A percentile compares a stretch with the other conserved stretches of the same genome.
phyloP scores from a whole-genome alignment of 2,888 invertebrate genomes.

The Lacanobia wlatinum region DNA sequence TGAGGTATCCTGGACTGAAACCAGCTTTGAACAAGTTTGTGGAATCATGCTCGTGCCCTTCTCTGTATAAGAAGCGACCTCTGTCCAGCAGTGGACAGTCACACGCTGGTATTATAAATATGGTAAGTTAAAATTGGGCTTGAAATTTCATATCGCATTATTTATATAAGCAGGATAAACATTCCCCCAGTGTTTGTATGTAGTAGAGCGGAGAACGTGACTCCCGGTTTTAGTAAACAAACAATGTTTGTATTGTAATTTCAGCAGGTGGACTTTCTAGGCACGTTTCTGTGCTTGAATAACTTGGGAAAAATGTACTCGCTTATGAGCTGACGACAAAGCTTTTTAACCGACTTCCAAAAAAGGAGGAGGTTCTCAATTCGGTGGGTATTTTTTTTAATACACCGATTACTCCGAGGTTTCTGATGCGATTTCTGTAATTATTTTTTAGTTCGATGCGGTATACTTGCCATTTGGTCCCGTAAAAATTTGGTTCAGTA shows the following conservation, averaged over 20 bases:
- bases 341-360: no score
- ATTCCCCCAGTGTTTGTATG: slow-evolving; percentile 66
- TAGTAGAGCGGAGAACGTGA: slow-evolving; percentile 72
- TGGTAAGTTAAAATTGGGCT: slow-evolving; percentile 45
- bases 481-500: no score
- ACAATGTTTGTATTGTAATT: slow-evolving; percentile 74
- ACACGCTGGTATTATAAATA: background rate
- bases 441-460: no score
- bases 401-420: no score
- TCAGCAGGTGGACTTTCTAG: slow-evolving; percentile 74
- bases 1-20: background rate
- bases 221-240: slow-evolving; percentile 72
- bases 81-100: background rate
- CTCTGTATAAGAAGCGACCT: background rate
- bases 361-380: no score
- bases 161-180: slow-evolving; percentile 72
- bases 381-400: no score
- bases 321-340: slow-evolving; percentile 22
- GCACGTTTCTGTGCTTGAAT: slow-evolving; percentile 69
- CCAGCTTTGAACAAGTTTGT: background rate
- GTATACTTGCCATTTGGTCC: no score
- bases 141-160: slow-evolving; percentile 68
- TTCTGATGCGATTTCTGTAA: no score
- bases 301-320: slow-evolving; percentile 55
- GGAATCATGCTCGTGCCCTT: background rate